phyloP scores from a whole-genome alignment of 1,140 invertebrate genomes.

The Mamestra configurata region DNA sequence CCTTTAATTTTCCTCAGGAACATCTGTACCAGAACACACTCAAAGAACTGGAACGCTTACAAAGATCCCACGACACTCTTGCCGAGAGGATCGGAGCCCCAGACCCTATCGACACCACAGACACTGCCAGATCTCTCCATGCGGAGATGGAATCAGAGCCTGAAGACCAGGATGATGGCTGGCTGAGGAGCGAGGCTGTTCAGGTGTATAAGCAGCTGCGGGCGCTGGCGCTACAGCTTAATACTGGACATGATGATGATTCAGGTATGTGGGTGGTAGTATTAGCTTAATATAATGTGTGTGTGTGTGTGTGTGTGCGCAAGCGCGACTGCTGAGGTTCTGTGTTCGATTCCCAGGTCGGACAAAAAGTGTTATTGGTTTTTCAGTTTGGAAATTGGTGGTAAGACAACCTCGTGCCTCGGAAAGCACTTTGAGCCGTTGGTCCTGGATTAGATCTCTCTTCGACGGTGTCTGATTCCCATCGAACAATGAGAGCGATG shows the following conservation, averaged over 20 bases:
- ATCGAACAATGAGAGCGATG: too few relatives aligned
- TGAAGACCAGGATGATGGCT: conserved; percentile 90
- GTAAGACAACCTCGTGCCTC: too few relatives aligned
- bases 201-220: conserved; percentile 91
- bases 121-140: conserved; percentile 89
- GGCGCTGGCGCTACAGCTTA: conserved; percentile 91
- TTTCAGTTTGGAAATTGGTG: too few relatives aligned
- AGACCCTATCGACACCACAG: conserved; percentile 70
- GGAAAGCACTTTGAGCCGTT: too few relatives aligned
- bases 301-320: too few relatives aligned
- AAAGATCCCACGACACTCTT: conserved; percentile 90
- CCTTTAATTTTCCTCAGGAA: conserved; percentile 73
- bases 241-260: conserved; percentile 92
- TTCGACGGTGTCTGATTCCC: too few relatives aligned
- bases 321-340: too few relatives aligned
- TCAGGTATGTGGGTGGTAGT: conserved; percentile 75
- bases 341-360: too few relatives aligned
- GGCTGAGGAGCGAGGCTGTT: conserved; percentile 89
- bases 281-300: background rate
- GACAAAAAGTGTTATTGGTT: too few relatives aligned
- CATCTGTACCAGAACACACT: conserved; percentile 89
- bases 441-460: too few relatives aligned
- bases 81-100: conserved; percentile 89
- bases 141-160: conserved; percentile 93
- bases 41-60: conserved; percentile 89